Base-by-base conservation (phyloP, 2,113 vertebrate genomes). In the Dolichallabes microphthalmus region DNA sequence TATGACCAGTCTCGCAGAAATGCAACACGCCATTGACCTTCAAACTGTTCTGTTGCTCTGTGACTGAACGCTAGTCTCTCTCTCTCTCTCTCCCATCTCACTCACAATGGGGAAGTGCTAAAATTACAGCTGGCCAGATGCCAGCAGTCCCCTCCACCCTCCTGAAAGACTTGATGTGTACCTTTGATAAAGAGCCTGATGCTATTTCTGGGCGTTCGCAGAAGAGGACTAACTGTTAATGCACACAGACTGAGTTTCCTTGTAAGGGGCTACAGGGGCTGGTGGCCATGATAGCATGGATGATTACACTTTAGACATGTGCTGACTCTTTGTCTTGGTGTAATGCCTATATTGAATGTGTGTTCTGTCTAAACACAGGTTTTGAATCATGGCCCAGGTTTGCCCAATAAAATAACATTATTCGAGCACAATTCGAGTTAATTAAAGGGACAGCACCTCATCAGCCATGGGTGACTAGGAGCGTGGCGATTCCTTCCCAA, bases 291-390 rank as follows among this genome's bases (percentile, higher is more conserved):
- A 89, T 88, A 89, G 90, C 92, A 93, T 93, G 92, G 93, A 94
- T 94, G 91, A 90, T 91, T 87, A 87, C 86, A 50, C 78, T 82
- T 91, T 92, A 88, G 91, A 91, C 91, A 91, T 90, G 91, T 91
- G 89, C 87, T 92, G 89, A 93, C 92, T 91, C 92, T 92, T 91
- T 93, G 90, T 93, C 93, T 92, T 93, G 94, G 93, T 93, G 91
- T 94, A 93, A 94, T 92, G 87, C 92, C 91, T 90, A 61, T 15
- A 15, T 87, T 89, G 90, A 80, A 73, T 52, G 82, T 55, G 82
- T 84, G 50, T 81, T 61, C 50, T 83, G 52, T 76, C 68, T 58
- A 15, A 68, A 73, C 27, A 68, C 64, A 84, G 82, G 69, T 80
- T 88, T 86, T 45, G 77, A 77, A 25, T n/a, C 35, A 9, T 4